Percentiles rank a stretch among this genome's conserved stretches.
phyloP scores from a whole-genome alignment of 2,113 vertebrate genomes.

The Synodontis membranacea region DNA sequence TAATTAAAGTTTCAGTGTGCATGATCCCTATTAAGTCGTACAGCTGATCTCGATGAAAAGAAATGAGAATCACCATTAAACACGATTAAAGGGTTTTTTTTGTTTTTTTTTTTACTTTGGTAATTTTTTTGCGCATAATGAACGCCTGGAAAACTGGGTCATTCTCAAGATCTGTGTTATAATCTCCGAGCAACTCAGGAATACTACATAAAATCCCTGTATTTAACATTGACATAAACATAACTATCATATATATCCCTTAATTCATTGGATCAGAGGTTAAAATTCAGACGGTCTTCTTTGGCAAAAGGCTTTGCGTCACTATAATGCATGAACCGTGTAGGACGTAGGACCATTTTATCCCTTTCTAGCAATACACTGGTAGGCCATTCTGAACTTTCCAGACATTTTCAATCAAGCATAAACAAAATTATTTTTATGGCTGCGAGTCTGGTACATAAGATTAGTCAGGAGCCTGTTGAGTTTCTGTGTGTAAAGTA shows the following conservation, averaged over 20 bases:
- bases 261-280: neutral
- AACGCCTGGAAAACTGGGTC: neutral
- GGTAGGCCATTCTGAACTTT: neutral
- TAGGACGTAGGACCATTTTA: neutral
- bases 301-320: neutral
- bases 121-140: constrained; percentile 22
- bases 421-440: neutral
- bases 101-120: neutral
- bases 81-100: constrained; percentile 16
- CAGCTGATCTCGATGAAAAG: constrained; percentile 15
- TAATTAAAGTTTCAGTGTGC: constrained; percentile 24
- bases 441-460: no score
- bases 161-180: constrained; percentile 1
- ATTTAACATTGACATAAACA: neutral
- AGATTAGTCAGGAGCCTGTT: no score
- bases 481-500: no score
- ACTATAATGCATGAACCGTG: neutral
- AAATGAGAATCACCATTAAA: constrained; percentile 29
- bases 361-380: neutral
- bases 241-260: neutral
- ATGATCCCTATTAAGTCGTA: constrained; percentile 9
- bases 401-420: neutral
- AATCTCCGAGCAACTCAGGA: neutral
- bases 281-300: neutral
- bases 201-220: neutral